Percentiles rank a stretch among this genome's conserved stretches.
These are phyloP conservation scores for Amyelois transitella DNA, from an alignment of 1,140 invertebrate species.

Conservation along the genomic window DNA sequence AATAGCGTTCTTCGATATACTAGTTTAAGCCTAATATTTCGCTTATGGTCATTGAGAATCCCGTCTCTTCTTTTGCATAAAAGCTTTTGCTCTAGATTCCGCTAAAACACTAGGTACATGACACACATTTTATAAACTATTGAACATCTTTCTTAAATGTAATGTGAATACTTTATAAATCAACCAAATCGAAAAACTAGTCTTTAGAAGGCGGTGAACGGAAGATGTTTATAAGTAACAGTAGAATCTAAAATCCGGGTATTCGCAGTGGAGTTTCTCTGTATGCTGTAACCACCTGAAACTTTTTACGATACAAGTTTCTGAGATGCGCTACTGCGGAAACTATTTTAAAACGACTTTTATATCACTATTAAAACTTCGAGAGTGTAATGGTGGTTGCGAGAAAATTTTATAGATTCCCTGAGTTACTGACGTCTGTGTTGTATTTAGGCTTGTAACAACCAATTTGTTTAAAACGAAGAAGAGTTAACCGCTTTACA, in stretches of 20 bases:
- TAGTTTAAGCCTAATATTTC: too few species aligned
- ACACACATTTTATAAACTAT: too few species aligned
- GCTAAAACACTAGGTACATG: too few species aligned
- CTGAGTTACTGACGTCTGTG: slow-evolving; percentile 3
- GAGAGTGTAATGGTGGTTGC: slow-evolving; percentile 23
- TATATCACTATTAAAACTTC: slow-evolving; percentile 50
- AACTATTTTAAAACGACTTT: slow-evolving; percentile 54
- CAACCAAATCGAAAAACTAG: too few species aligned
- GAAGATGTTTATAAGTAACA: neutral
- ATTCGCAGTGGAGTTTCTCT: neutral
- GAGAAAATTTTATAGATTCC: slow-evolving; percentile 21
- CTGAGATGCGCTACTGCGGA: slow-evolving; percentile 9
- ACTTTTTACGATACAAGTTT: slow-evolving; percentile 33
- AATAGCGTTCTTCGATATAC: too few species aligned
- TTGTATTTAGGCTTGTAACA: neutral
- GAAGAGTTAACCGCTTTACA: neutral
- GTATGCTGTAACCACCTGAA: slow-evolving; percentile 18
- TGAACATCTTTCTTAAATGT: too few species aligned
- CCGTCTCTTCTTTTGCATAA: too few species aligned
- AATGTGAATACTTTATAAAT: too few species aligned
- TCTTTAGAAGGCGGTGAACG: too few species aligned
- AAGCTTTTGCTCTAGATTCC: too few species aligned
- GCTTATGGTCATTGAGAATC: too few species aligned
- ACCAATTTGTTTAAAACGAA: neutral
- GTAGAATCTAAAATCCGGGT: neutral